Base-by-base conservation (phyloP, 2,888 invertebrate species). In the Tetragonisca angustula region DNA sequence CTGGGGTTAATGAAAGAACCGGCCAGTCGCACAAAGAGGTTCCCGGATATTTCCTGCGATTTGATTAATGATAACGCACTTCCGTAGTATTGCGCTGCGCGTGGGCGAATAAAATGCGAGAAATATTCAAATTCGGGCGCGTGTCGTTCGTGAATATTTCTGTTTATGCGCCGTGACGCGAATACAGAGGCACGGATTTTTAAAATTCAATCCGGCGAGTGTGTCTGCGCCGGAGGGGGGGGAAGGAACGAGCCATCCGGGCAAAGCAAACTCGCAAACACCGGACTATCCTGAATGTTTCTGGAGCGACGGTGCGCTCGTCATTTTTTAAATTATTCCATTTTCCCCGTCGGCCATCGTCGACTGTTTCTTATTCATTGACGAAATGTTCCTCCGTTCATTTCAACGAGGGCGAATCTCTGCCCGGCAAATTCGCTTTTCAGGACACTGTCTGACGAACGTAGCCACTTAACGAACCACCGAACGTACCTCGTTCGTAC, bases 201-300 rank as follows among this genome's bases (percentile, higher is more conserved):
- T 83, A 74, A 74, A 82, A 83, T 83, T 83, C 83, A 83, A 83
- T 83, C 77, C 74, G 17, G 43, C n/a, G 69, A 77, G 77, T 83
- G 69, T 73, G 77, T 73, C 73, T 70, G 64, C 52, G 24, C 65
- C 49, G 64, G 19, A 15, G 43, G 1, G 43, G 1, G 43, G 9
- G 43, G 43, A 77, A 65, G 69, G n/a, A 70, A 82, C 83, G 69
- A 61, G 54, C 24, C n/a, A 49, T 61, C 61, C 61, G 49, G 49
- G 61, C 21, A 32, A 49, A 61, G 73, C 32, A 54, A 67, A 64
- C 19, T 50, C 61, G 54, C 76, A 68, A 65, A 77, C 67, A 24
- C 54, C 15, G 32, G 43, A 11, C 54, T 68, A n/a, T 19, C 52
- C 75, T 71, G 67, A 76, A 82, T 61, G 67, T 75, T 78, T 36